Evolutionary conservation across 1,140 invertebrate species (phyloP), one percentile per base, ranked within the genome.

Genomic region (Drosophila micromelanica): DNA sequence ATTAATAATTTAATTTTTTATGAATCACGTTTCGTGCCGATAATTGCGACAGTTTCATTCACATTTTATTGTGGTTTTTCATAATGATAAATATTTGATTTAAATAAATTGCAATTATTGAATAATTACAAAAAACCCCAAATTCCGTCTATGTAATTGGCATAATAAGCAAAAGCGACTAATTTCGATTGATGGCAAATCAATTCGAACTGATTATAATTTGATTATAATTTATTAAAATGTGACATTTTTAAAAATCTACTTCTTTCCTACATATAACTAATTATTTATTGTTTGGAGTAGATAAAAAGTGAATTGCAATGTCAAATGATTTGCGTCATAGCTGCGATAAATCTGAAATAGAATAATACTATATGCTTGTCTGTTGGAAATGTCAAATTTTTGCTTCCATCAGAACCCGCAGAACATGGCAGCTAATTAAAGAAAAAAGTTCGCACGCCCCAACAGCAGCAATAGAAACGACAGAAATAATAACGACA

Each of bases 1-100:
- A 68, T 62, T 46, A 68, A 68, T 65, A 63, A 78, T 75, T 78
- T 23, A 84, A 38, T 57, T 45, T 13, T 13, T 13, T 12, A 62
- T 72, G 46, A 63, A 68, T 69, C 68, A 73, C 43, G 38, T 51
- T 46, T 61, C 12, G 74, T 15, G 23, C 55, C 42, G 46, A 40
- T 71, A 52, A 55, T 38, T 57, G 52, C 20, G 55, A 61, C 43
- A 57, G 45, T 59, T 76, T 57, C 59, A 75, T 69, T 45, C 60
- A 49, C 38, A 70, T 69, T 60, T 54, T 51, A 43, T 56, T 65
- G 64, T 27, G 38, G 15, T 32, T 68, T 60, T 45, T 32, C 35
- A 42, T 57, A 69, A 63, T 72, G 40, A 85, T 85, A 61, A 86
- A 86, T 86, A 80, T 80, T 86, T 86, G 52, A 80, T 85, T 62